phyloP scores from a whole-genome alignment of 2,113 vertebrate species.

The Scopus umbretta region DNA sequence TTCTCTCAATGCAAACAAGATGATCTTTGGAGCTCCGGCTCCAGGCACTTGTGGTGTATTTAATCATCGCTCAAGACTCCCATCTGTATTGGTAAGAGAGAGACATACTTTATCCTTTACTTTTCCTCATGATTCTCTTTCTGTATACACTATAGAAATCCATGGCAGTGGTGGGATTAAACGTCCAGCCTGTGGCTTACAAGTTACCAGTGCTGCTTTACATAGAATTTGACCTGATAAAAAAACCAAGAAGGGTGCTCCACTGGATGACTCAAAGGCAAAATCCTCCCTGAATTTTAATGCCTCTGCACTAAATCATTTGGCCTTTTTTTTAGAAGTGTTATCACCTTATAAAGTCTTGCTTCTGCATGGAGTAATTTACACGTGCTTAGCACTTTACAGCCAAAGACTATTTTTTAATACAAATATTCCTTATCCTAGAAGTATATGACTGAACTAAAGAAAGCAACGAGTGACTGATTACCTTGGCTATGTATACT shows the following conservation, averaged over 20 bases:
- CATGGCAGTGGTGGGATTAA: background rate
- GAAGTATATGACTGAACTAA: background rate
- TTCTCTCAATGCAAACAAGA: background rate
- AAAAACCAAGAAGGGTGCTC: background rate
- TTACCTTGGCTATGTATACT: conserved; percentile 90
- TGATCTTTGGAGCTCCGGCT: background rate
- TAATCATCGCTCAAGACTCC: background rate
- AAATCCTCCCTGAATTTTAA: background rate
- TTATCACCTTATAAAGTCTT: background rate
- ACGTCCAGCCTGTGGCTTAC: background rate
- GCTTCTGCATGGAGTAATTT: background rate
- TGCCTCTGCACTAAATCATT: background rate
- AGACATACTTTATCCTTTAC: background rate
- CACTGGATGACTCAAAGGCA: background rate
- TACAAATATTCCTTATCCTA: background rate
- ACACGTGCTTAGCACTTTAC: background rate
- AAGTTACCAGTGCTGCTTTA: background rate
- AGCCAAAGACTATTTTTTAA: background rate
- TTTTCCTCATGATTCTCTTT: background rate
- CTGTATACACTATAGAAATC: background rate
- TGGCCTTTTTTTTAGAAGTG: background rate
- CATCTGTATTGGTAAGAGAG: background rate
- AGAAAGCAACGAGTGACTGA: background rate
- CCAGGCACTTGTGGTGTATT: background rate
- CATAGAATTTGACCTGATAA: background rate